Evolutionary conservation across 2,888 invertebrate species (phyloP), one percentile per base, ranked within the genome.

Genomic region (Drosophila tanythrix): DNA sequence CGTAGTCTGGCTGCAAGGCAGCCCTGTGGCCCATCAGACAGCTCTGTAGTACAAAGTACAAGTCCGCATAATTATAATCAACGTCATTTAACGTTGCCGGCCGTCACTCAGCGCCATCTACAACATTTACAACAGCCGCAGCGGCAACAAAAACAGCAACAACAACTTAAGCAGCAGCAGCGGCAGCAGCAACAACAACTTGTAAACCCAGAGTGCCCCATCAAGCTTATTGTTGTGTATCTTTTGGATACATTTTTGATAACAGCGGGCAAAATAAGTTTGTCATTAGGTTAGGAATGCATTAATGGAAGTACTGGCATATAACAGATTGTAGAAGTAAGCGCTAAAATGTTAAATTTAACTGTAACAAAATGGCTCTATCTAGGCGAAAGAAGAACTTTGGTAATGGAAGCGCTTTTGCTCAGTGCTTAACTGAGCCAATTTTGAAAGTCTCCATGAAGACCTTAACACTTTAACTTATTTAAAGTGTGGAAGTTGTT

Each of bases 41-140:
- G 70, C 75, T 74, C 68, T 67, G 78, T 70, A 72, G 81, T 73
- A 84, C 87, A 90, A 86, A 88, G 87, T 87, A 90, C 89, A 90
- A 86, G 89, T 88, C 90, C 90, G 89, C 91, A 90, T 90, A 90
- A 89, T 89, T 89, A 89, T 90, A 89, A 89, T 89, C 90, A 90
- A 90, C 86, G 91, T 89, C 88, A 89, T 88, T 89, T 90, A 87
- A 88, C 81, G 87, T 88, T 83, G 79, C 89, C 77, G 87, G 86
- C 87, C 89, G 86, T 90, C 90, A 90, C 88, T 88, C 90, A 81
- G 70, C 71, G 70, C 65, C 67, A 84, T 84, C 65, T 73, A 62
- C 74, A 76, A 83, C 78, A 84, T 75, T 82, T 76, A 70, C 82
- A 69, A 74, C 82, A 82, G 76, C 70, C 62, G 61, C 67, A 81